Conservation (phyloP, 2,113 vertebrate species). For the Muscicapa adusta region DNA sequence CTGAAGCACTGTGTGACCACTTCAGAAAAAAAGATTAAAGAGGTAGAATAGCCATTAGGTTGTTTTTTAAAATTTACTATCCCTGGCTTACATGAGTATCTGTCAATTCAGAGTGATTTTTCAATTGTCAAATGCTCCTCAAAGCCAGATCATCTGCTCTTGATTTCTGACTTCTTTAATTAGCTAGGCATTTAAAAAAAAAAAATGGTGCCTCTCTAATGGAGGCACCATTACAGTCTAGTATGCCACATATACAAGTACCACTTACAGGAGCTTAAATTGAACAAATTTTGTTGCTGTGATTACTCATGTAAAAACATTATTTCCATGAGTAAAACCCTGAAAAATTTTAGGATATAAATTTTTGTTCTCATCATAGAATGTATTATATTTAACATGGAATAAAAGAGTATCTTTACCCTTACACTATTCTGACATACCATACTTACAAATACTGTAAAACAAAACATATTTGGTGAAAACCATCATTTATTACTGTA, state of each 20-base stretch:
- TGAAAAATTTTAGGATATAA: neutral
- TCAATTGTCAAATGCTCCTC: neutral
- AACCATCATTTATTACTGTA: neutral
- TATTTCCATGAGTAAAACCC: neutral
- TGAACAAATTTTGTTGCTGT: neutral
- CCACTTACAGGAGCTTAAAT: neutral
- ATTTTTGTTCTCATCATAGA: neutral
- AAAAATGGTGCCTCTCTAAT: neutral
- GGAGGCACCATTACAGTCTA: neutral
- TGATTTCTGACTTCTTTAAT: neutral
- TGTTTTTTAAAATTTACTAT: neutral
- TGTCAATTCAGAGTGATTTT: neutral
- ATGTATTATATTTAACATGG: neutral
- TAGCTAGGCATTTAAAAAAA: neutral
- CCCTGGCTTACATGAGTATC: neutral
- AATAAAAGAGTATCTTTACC: neutral
- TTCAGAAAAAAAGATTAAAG: neutral
- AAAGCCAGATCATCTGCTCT: neutral
- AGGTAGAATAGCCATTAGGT: neutral
- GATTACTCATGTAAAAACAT: neutral
- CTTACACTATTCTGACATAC: neutral
- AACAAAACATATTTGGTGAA: neutral
- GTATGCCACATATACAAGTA: neutral
- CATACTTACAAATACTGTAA: neutral
- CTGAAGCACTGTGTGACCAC: neutral